These are phyloP conservation scores for Hestina assimilis DNA, from an alignment of 1,140 invertebrate genomes.

Conservation along the genomic window DNA sequence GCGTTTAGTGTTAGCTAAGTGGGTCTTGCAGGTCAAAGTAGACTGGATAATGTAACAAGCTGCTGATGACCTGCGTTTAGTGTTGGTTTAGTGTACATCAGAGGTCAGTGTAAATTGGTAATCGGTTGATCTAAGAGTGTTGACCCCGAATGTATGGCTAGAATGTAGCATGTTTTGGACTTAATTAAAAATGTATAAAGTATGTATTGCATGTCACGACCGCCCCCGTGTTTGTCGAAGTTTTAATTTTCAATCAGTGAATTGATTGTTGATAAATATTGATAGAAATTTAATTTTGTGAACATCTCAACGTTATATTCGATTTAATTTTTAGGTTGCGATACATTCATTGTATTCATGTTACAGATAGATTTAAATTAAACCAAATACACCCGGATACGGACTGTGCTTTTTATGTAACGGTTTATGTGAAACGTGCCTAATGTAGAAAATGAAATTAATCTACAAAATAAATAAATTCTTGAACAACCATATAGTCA, in stretches of 20 bases:
- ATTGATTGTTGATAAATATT: conserved; percentile 33
- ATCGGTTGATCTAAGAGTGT: conserved; percentile 57
- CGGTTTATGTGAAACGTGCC: neutral
- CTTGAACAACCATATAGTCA: too few relatives aligned
- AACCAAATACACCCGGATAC: neutral
- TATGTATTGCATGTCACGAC: conserved; percentile 59
- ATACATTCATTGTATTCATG: conserved; percentile 2
- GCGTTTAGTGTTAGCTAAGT: conserved; percentile 5
- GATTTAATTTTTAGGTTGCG: conserved; percentile 6
- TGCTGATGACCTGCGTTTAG: conserved; percentile 4
- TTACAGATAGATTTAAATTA: conserved; percentile 4
- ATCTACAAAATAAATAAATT: neutral
- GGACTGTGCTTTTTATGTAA: neutral
- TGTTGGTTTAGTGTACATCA: conserved; percentile 9
- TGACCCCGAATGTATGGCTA: conserved; percentile 55
- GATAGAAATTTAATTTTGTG: conserved; percentile 25
- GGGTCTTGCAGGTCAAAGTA: conserved; percentile 32
- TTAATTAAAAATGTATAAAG: conserved; percentile 74
- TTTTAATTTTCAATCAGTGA: conserved; percentile 47
- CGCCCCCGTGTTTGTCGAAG: conserved; percentile 51
- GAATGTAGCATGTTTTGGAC: conserved; percentile 60
- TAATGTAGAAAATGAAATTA: neutral
- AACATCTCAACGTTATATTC: conserved; percentile 16
- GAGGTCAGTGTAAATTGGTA: conserved; percentile 41
- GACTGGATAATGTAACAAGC: conserved; percentile 10